phyloP scores from a whole-genome alignment of 1,140 invertebrate species.

The Acromyrmex echinatior region DNA sequence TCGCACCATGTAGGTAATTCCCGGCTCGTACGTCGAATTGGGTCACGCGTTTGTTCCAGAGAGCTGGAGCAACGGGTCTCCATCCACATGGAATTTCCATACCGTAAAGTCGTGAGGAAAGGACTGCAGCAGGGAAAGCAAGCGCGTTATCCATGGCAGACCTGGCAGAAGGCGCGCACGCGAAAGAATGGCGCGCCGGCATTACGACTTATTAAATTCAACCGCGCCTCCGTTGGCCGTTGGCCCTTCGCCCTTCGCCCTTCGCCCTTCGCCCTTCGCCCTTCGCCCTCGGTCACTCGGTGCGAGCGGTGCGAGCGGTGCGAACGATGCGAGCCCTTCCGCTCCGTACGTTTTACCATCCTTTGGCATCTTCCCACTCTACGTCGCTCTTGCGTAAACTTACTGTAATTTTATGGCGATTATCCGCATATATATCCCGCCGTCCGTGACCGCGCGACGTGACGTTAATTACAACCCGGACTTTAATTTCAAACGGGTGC shows the following conservation, averaged over 20 bases:
- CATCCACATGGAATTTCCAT: slow-evolving; percentile 45
- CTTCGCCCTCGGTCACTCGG: slow-evolving; percentile 33
- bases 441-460: slow-evolving; percentile 54
- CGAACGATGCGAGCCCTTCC: neutral
- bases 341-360: neutral
- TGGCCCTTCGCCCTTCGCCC: neutral
- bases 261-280: neutral
- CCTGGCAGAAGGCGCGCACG: neutral
- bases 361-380: neutral
- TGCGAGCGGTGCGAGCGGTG: no score
- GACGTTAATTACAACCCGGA: slow-evolving; percentile 74
- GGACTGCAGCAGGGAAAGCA: neutral
- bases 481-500: slow-evolving; percentile 73
- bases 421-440: slow-evolving; percentile 66
- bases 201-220: slow-evolving; percentile 72
- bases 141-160: neutral
- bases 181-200: slow-evolving; percentile 45
- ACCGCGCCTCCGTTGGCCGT: neutral
- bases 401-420: slow-evolving; percentile 74
- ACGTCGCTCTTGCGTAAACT: slow-evolving; percentile 37
- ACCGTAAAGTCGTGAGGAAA: slow-evolving; percentile 34
- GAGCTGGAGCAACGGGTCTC: slow-evolving; percentile 7
- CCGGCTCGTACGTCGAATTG: slow-evolving; percentile 39
- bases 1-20: slow-evolving; percentile 36
- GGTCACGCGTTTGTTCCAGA: slow-evolving; percentile 26